phyloP scores from a whole-genome alignment of 2,888 invertebrate genomes.

The Cosmopolites sordidus region DNA sequence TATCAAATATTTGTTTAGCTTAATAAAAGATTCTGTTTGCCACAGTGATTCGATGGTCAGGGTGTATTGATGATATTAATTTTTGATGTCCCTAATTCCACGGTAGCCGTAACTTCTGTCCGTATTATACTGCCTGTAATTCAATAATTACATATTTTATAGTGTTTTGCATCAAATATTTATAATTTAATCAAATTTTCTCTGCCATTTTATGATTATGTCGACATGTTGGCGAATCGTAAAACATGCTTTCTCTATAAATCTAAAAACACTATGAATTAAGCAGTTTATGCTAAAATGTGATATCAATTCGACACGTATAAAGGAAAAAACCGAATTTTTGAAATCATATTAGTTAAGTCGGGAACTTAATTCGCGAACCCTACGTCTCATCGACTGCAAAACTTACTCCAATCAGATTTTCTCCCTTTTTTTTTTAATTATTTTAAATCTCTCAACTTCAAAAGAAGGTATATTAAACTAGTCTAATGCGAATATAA shows the following conservation, averaged over 20 bases:
- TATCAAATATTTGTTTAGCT: conserved; percentile 25
- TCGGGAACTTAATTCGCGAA: too few relatives aligned
- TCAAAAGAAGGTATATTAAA: too few relatives aligned
- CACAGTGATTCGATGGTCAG: conserved; percentile 24
- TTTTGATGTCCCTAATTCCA: conserved; percentile 24
- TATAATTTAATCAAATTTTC: conserved; percentile 18
- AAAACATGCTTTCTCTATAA: conserved; percentile 11
- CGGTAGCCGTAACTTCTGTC: conserved; percentile 5
- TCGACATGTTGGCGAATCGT: conserved; percentile 9
- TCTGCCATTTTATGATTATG: conserved; percentile 10
- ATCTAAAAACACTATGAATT: too few relatives aligned
- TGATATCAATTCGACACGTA: too few relatives aligned
- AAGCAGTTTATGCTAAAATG: too few relatives aligned
- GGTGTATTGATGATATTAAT: conserved; percentile 21
- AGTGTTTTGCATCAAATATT: conserved; percentile 16
- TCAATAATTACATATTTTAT: conserved; percentile 25
- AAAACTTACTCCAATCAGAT: too few relatives aligned
- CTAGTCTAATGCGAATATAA: too few relatives aligned
- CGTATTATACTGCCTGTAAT: conserved; percentile 9
- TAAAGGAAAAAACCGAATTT: too few relatives aligned
- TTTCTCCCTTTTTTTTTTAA: too few relatives aligned
- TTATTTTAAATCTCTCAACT: too few relatives aligned
- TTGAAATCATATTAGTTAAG: too few relatives aligned
- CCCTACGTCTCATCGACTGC: too few relatives aligned
- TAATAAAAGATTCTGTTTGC: conserved; percentile 28